A percentile compares a stretch with the other conserved stretches of the same genome.
These are phyloP conservation scores for Mixornis gularis DNA, from an alignment of 2,113 vertebrate species.

Conservation along the genomic window DNA sequence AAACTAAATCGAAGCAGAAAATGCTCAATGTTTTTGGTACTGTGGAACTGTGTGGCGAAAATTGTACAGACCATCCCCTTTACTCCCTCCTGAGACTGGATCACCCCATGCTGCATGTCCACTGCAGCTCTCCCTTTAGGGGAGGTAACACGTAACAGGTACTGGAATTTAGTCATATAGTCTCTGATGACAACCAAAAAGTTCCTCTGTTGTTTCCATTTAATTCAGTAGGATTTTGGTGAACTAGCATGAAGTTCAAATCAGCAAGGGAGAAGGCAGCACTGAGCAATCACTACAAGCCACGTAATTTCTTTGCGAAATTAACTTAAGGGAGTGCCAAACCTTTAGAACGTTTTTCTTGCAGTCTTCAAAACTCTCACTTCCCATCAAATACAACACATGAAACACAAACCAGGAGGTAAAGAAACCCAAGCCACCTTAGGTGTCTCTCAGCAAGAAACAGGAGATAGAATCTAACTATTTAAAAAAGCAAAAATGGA, in stretches of 20 bases:
- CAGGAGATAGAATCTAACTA: neutral
- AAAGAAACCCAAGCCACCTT: neutral
- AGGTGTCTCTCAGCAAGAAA: neutral
- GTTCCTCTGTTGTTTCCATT: neutral
- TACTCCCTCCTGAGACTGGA: neutral
- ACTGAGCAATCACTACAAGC: neutral
- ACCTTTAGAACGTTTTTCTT: neutral
- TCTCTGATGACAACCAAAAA: neutral
- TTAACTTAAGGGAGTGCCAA: neutral
- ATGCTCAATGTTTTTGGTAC: neutral
- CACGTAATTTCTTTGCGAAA: neutral
- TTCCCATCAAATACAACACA: neutral
- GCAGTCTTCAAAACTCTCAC: neutral
- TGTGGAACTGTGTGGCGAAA: neutral
- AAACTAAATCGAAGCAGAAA: neutral
- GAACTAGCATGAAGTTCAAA: neutral
- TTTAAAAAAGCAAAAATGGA: neutral
- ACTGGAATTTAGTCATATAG: neutral
- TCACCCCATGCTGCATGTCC: accelerated
- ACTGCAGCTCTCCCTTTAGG: neutral
- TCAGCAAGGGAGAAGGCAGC: neutral
- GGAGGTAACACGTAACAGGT: neutral
- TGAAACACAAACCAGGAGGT: neutral
- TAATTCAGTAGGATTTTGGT: neutral
- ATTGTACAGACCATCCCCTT: neutral